These are phyloP conservation scores for Cebidichthys violaceus DNA, from an alignment of 2,113 vertebrate species.

Conservation along the genomic window DNA sequence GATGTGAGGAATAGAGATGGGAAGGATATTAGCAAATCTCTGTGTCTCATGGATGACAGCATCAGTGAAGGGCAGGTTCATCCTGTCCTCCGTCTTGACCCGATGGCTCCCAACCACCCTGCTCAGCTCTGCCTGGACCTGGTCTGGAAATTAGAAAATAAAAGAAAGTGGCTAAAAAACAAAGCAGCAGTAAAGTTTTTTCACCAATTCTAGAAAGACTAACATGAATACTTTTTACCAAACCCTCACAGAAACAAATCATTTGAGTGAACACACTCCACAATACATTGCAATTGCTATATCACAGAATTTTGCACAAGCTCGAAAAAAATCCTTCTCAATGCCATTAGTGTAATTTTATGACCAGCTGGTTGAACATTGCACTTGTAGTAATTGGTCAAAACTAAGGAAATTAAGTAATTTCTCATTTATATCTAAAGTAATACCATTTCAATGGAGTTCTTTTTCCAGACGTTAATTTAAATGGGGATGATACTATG, in stretches of 20 bases:
- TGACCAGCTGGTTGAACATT: too few relatives aligned
- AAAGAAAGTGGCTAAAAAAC: neutral
- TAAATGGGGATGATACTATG: too few relatives aligned
- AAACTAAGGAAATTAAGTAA: neutral
- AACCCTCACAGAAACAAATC: too few relatives aligned
- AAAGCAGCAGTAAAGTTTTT: neutral
- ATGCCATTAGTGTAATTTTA: too few relatives aligned
- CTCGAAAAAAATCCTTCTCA: neutral
- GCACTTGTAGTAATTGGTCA: too few relatives aligned
- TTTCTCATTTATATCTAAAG: too few relatives aligned
- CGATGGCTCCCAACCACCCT: constrained; percentile 70
- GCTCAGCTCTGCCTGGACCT: constrained; percentile 77
- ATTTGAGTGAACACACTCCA: neutral
- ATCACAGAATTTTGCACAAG: neutral
- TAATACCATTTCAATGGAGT: too few relatives aligned
- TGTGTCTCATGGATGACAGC: constrained; percentile 82
- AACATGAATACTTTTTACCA: neutral
- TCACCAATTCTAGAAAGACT: neutral
- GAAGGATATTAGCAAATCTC: constrained; percentile 71
- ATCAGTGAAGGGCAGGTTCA: constrained; percentile 76
- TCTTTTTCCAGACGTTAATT: too few relatives aligned
- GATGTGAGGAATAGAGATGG: constrained; percentile 54
- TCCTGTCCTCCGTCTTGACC: constrained; percentile 69
- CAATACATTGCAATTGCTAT: neutral
- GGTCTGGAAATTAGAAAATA: constrained; percentile 47